Conservation (phyloP, 1,140 invertebrate genomes). For the Calycopis cecrops region DNA sequence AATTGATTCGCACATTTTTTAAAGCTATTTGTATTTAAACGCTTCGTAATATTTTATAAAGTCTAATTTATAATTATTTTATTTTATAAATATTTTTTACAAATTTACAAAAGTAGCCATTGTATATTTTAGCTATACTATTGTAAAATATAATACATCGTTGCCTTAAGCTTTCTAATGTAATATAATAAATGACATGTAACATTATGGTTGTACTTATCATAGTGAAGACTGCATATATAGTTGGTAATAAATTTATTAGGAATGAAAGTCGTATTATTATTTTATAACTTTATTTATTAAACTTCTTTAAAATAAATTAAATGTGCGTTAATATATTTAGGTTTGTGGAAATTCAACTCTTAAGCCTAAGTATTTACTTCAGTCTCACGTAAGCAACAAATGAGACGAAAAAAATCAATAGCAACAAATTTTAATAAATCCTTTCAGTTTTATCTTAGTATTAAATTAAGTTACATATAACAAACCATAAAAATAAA, state of each 20-base stretch:
- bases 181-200: no score
- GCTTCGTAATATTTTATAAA: not conserved
- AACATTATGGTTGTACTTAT: no score
- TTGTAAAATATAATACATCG: no score
- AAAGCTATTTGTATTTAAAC: no score
- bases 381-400: slow-evolving; percentile 4
- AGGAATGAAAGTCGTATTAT: slow-evolving; percentile 39
- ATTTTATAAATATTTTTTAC: slow-evolving; percentile 7
- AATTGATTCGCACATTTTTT: no score
- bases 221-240: slow-evolving; percentile 42
- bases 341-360: slow-evolving; percentile 1
- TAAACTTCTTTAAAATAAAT: slow-evolving; percentile 48
- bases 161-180: no score
- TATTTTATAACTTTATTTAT: slow-evolving; percentile 58
- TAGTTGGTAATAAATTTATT: slow-evolving; percentile 23
- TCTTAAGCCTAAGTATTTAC: not conserved
- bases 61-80: not conserved
- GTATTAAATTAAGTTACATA: no score
- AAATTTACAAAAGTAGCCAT: not conserved
- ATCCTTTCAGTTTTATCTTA: no score
- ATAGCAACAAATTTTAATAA: not conserved
- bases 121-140: no score
- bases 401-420: not conserved
- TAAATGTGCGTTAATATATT: slow-evolving; percentile 40
- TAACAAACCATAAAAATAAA: no score